A percentile compares a stretch with the other conserved stretches of the same genome.
phyloP scores from a whole-genome alignment of 2,888 invertebrate species.

The Apamea monoglypha region DNA sequence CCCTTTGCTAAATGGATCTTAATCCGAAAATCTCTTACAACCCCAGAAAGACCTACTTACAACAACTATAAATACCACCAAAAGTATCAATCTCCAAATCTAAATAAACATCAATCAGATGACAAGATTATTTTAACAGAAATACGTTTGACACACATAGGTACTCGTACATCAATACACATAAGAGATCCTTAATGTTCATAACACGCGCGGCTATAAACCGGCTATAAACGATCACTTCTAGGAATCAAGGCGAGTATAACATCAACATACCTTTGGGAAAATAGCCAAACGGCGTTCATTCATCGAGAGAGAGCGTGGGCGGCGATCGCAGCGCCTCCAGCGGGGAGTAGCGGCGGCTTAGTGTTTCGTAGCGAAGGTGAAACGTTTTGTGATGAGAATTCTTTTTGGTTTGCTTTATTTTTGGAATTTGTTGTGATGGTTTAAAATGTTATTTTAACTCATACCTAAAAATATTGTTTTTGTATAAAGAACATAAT shows the following conservation, averaged over 20 bases:
- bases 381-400: neutral
- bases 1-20: neutral
- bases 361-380: conserved; percentile 65
- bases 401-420: neutral
- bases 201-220: conserved; percentile 58
- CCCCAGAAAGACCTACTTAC: neutral
- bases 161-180: conserved; percentile 48
- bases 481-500: neutral
- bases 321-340: conserved; percentile 76
- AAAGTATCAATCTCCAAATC: conserved; percentile 7
- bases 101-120: conserved; percentile 47
- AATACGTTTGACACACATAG: conserved; percentile 50
- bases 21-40: neutral
- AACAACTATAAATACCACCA: neutral
- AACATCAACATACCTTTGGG: conserved; percentile 66
- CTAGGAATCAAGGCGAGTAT: conserved; percentile 67
- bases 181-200: conserved; percentile 59
- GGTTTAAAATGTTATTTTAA: neutral
- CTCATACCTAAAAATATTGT: neutral
- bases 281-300: conserved; percentile 68
- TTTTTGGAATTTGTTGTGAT: neutral
- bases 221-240: conserved; percentile 67
- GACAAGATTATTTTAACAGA: conserved; percentile 57
- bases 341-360: conserved; percentile 85
- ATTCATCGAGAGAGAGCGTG: conserved; percentile 73